Percentiles rank a stretch among this genome's conserved stretches.
Conservation (phyloP, 2,113 vertebrate genomes). For the Illadopsis cleaveri region DNA sequence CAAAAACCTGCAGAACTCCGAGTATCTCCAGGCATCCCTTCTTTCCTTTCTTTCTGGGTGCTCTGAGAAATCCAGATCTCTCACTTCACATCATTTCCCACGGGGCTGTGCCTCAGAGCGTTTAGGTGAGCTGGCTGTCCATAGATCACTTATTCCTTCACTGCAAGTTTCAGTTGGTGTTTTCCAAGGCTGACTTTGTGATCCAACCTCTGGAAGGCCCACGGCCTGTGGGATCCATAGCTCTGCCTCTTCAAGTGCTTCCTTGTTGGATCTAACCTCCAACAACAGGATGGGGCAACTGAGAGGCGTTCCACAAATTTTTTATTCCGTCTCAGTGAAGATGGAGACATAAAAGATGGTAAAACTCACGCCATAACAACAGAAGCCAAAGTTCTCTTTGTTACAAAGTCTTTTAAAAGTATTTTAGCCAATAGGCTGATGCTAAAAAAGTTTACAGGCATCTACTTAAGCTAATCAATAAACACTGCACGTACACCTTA, state of each 20-base stretch:
- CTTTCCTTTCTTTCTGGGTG: neutral
- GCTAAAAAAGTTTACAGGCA: neutral
- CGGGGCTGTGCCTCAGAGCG: neutral
- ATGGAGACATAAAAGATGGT: neutral
- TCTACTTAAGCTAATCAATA: neutral
- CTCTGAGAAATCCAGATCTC: neutral
- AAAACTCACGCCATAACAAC: neutral
- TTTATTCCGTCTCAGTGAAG: neutral
- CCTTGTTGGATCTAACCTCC: neutral
- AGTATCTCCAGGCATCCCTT: neutral
- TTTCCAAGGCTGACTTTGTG: neutral
- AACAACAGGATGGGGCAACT: neutral
- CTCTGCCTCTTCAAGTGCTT: neutral
- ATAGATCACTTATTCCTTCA: neutral
- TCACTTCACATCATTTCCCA: neutral
- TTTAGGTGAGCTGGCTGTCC: neutral
- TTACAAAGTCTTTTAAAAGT: neutral
- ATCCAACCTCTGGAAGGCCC: neutral
- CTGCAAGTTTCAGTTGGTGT: neutral
- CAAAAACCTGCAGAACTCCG: neutral
- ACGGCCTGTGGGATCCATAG: fast-evolving
- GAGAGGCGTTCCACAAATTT: neutral
- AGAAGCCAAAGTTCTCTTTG: neutral
- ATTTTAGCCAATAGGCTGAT: neutral
- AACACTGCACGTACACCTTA: neutral